Base-by-base conservation (phyloP, 2,797 vertebrate genomes). In the Epinephelus awoara region DNA sequence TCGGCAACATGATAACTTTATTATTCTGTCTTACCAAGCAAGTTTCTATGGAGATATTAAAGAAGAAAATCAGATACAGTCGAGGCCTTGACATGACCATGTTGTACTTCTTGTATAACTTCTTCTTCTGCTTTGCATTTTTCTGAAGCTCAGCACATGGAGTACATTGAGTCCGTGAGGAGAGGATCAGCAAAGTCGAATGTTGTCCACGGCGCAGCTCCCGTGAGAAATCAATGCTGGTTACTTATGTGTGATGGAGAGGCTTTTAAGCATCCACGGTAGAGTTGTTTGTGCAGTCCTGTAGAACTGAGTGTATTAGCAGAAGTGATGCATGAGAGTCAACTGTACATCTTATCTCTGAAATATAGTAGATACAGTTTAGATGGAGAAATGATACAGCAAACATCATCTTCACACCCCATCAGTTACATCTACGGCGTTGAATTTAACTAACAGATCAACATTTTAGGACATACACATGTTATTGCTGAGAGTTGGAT, bases 171-270 rank as follows among this genome's bases (percentile, higher is more conserved):
- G 52, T 64, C 74, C 56, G 58, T 19, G 17, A 77, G 40, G 18
- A 73, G 56, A 59, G 15, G 47, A 74, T 73, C 61, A 72, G 79
- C 17, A 29, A 58, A 73, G 78, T 54, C 7, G 21, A 61, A 62
- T 50, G 55, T 42, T 81, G 51, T 79, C 69, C 11, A 38, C 15
- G 6, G 66, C 38, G 75, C 59, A 29, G 67, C 64, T 79, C 42
- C 59, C 80, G 14, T 4, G 51, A 85, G 68, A 81, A 85, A 88
- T 88, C 81, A 78, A 77, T 86, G 58, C 21, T 0, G 3, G 75
- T 75, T 76, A 77, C 59, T 72, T 75, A 72, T 27, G 34, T 76
- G 67, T 77, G 77, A 86, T 86, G 62, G 66, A 86, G 67, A 86
- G 47, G 66, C 72, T 84, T 81, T 85, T 75, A 85, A 66, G 66